These are phyloP conservation scores for Pangasianodon hypophthalmus DNA, from an alignment of 2,113 vertebrate genomes.

Conservation along the genomic window DNA sequence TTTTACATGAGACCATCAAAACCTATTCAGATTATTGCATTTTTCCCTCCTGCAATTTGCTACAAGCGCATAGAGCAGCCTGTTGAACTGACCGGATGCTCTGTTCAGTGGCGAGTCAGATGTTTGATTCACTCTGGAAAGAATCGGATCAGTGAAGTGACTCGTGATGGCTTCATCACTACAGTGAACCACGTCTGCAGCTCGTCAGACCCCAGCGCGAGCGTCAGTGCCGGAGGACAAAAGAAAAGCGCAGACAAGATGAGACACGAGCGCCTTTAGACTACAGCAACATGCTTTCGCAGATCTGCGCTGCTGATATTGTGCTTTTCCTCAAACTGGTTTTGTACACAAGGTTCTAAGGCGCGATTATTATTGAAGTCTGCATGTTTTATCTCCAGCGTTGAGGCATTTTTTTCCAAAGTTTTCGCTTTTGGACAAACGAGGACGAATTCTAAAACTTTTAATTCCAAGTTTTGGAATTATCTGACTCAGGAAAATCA, in stretches of 20 bases:
- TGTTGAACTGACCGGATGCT: neutral
- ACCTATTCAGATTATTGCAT: neutral
- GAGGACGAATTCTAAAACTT: slow-evolving; percentile 13
- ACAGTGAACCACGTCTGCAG: slow-evolving; percentile 51
- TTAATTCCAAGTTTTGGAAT: slow-evolving; percentile 23
- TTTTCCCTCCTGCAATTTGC: neutral
- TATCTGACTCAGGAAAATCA: neutral
- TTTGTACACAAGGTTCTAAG: neutral
- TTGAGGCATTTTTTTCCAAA: slow-evolving; percentile 5
- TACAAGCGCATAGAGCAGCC: neutral
- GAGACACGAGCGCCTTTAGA: slow-evolving; percentile 23
- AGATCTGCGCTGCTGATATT: neutral
- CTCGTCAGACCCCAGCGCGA: slow-evolving; percentile 24
- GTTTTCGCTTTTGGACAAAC: slow-evolving; percentile 15
- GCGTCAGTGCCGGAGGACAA: slow-evolving; percentile 9
- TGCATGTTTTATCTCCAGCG: neutral
- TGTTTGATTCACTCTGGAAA: neutral
- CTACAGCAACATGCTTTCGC: neutral
- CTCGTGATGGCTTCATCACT: slow-evolving; percentile 11
- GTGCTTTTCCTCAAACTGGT: neutral
- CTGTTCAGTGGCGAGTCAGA: neutral
- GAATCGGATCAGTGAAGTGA: slow-evolving; percentile 28
- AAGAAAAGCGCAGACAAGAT: slow-evolving; percentile 33
- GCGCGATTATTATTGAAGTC: neutral
- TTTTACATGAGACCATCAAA: neutral